phyloP scores from a whole-genome alignment of 2,797 vertebrate species.

The Characodon lateralis region DNA sequence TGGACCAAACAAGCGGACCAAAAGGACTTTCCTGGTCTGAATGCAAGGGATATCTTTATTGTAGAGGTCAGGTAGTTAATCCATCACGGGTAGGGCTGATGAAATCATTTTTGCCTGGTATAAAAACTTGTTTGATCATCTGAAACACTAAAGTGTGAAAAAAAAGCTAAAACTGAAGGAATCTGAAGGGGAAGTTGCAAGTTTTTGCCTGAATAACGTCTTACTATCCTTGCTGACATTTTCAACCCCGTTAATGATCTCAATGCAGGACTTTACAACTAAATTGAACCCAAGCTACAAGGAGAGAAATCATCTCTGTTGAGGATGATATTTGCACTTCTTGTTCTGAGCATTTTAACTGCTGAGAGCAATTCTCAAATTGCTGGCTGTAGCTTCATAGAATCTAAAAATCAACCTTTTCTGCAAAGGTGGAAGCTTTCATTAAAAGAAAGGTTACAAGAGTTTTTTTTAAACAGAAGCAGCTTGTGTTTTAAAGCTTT shows the following conservation, averaged over 20 bases:
- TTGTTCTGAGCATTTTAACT: conserved; percentile 2
- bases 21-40: too few species aligned
- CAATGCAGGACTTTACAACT: background rate
- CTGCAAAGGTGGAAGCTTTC: background rate
- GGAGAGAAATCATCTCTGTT: conserved; percentile 1
- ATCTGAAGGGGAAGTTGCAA: background rate
- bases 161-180: background rate
- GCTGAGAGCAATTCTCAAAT: conserved; percentile 2
- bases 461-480: background rate
- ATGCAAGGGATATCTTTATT: background rate
- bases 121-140: background rate
- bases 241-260: background rate
- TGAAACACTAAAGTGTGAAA: background rate
- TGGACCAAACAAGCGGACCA: too few species aligned
- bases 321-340: background rate
- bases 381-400: background rate
- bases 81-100: background rate
- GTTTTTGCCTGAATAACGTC: background rate
- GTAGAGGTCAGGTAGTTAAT: background rate
- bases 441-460: background rate
- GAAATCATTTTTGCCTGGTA: background rate
- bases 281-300: background rate
- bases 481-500: background rate
- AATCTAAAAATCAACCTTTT: conserved; percentile 7
- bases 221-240: background rate